Percentiles rank a stretch among this genome's conserved stretches.
phyloP scores from a whole-genome alignment of 2,888 invertebrate genomes.

The Noctua fimbriata region DNA sequence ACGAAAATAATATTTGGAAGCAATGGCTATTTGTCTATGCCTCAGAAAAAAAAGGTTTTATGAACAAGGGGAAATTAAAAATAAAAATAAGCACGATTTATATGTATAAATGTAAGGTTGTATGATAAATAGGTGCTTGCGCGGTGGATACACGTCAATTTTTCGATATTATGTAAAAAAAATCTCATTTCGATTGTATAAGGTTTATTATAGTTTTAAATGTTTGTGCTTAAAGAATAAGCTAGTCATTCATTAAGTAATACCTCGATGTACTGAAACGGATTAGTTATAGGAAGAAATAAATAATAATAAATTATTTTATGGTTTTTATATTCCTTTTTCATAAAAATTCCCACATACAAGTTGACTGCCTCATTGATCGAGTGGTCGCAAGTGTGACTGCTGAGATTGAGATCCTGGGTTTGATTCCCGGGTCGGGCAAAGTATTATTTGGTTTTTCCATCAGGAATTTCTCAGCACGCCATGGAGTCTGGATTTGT shows the following conservation, averaged over 20 bases:
- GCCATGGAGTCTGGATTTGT: too few relatives aligned
- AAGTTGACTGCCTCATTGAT: not conserved
- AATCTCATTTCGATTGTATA: conserved; percentile 77
- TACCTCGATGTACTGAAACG: conserved; percentile 88
- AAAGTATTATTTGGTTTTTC: too few relatives aligned
- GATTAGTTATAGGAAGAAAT: conserved; percentile 83
- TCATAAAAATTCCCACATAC: not conserved
- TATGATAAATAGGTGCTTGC: conserved; percentile 89
- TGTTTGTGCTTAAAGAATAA: conserved; percentile 85
- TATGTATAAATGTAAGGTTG: conserved; percentile 84
- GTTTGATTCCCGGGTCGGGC: too few relatives aligned
- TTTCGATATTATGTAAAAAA: conserved; percentile 80
- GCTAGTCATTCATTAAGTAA: conserved; percentile 82
- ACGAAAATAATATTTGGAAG: not conserved
- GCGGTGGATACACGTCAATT: conserved; percentile 88
- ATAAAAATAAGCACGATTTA: conserved; percentile 71
- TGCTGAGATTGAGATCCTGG: too few relatives aligned
- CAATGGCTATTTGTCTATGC: not conserved
- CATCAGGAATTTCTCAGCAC: too few relatives aligned
- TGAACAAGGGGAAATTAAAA: conserved; percentile 62
- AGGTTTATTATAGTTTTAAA: conserved; percentile 74
- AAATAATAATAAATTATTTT: conserved; percentile 74
- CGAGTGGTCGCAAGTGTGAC: not conserved
- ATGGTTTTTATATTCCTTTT: conserved; percentile 17
- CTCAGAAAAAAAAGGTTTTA: not conserved